These are phyloP conservation scores for Eulithis prunata DNA, from an alignment of 2,888 invertebrate species.

Conservation along the genomic window DNA sequence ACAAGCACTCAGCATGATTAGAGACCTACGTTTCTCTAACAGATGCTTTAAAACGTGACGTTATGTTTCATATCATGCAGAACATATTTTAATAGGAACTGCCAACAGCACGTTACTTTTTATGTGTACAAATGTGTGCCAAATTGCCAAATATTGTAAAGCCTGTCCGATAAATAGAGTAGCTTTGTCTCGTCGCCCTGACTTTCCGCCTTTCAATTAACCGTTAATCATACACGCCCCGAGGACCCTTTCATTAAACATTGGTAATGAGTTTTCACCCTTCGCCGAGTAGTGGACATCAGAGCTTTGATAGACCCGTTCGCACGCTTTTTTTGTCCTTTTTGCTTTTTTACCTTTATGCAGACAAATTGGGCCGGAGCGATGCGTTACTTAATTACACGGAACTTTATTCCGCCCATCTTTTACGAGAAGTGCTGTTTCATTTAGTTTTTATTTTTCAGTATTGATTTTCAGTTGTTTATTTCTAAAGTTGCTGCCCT, in stretches of 20 bases:
- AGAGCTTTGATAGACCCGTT: constrained; percentile 66
- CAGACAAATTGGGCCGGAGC: constrained; percentile 62
- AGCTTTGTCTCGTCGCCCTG: constrained; percentile 72
- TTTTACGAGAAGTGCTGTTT: constrained; percentile 6
- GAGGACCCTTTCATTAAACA: constrained; percentile 80
- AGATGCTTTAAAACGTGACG: constrained; percentile 25
- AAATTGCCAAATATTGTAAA: constrained; percentile 40
- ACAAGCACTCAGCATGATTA: constrained; percentile 79
- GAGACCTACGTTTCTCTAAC: constrained; percentile 31
- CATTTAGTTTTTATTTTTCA: background rate
- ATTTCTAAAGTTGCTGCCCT: background rate
- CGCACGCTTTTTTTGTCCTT: constrained; percentile 62
- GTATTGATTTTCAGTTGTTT: background rate
- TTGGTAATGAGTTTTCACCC: constrained; percentile 82
- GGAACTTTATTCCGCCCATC: constrained; percentile 24
- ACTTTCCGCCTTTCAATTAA: constrained; percentile 82
- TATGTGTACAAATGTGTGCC: constrained; percentile 6
- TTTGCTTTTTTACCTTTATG: constrained; percentile 61
- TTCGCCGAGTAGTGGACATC: constrained; percentile 78
- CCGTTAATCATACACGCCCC: constrained; percentile 81
- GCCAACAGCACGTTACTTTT: background rate
- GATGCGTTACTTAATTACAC: constrained; percentile 57
- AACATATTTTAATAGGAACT: constrained; percentile 26
- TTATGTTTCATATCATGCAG: constrained; percentile 33
- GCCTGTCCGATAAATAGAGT: constrained; percentile 59